These are phyloP conservation scores for Eupithecia subumbrata DNA, from an alignment of 2,888 invertebrate species.

Conservation along the genomic window DNA sequence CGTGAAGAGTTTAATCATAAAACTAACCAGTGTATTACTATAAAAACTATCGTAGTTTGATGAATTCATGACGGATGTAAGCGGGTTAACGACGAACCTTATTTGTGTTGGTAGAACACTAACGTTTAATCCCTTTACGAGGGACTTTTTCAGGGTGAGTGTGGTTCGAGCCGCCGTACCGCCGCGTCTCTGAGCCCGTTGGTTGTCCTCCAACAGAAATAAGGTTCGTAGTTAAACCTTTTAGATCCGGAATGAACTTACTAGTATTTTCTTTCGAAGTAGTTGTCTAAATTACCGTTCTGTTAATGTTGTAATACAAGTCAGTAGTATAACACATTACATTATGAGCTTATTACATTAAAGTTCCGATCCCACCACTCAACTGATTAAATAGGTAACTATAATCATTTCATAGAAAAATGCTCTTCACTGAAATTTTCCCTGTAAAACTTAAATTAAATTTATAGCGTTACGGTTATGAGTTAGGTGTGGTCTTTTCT, in stretches of 20 bases:
- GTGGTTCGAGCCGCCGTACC: too few relatives aligned
- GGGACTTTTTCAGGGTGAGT: too few relatives aligned
- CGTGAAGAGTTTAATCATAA: background rate
- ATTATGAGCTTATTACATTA: background rate
- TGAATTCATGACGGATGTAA: too few relatives aligned
- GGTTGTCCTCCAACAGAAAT: too few relatives aligned
- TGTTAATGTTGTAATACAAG: background rate
- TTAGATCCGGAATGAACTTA: too few relatives aligned
- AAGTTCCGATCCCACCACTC: background rate
- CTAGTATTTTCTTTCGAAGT: background rate
- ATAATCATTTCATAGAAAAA: background rate
- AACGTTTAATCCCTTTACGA: too few relatives aligned
- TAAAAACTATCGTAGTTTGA: too few relatives aligned
- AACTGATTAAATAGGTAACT: background rate
- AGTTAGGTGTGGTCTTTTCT: background rate
- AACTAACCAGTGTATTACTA: too few relatives aligned
- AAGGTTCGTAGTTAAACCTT: too few relatives aligned
- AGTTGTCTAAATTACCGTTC: background rate
- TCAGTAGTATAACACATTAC: background rate
- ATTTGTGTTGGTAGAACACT: too few relatives aligned
- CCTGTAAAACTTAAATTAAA: background rate
- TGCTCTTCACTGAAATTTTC: background rate
- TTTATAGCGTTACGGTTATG: background rate
- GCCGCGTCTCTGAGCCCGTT: too few relatives aligned
- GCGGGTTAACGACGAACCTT: too few relatives aligned